A percentile compares a stretch with the other conserved stretches of the same genome.
Conservation (phyloP, 2,113 vertebrate species). For the Phrynocephalus versicolor region DNA sequence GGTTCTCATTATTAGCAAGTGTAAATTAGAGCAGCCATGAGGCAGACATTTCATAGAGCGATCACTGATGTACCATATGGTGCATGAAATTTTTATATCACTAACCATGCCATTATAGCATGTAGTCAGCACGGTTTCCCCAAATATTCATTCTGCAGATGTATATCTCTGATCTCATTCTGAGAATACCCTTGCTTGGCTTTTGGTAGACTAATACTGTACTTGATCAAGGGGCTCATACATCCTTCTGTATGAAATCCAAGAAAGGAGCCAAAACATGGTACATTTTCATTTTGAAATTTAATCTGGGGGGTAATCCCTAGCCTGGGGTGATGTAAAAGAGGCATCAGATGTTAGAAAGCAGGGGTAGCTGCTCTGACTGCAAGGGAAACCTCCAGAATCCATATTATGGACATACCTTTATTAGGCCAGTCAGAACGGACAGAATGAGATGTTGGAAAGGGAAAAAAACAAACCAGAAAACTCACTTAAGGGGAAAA, state of each 20-base stretch:
- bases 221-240: background rate
- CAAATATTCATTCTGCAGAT: background rate
- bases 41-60: constrained; percentile 1
- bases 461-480: background rate
- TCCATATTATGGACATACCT: too few relatives aligned
- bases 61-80: background rate
- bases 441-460: too few relatives aligned
- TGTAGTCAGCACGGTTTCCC: background rate
- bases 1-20: background rate
- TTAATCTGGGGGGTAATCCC: background rate
- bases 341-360: background rate
- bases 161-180: background rate
- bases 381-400: too few relatives aligned
- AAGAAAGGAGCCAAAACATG: background rate
- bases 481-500: too few relatives aligned
- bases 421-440: too few relatives aligned
- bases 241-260: background rate
- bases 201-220: background rate
- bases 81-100: constrained; percentile 31
- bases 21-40: rapidly evolving
- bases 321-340: background rate
- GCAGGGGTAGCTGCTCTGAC: too few relatives aligned
- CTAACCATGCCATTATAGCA: background rate
- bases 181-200: background rate
- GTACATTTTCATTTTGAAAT: background rate